Percentiles rank a stretch among this genome's conserved stretches.
Evolutionary conservation across 2,888 invertebrate species (phyloP).

Genomic region (Eristalis pertinax): DNA sequence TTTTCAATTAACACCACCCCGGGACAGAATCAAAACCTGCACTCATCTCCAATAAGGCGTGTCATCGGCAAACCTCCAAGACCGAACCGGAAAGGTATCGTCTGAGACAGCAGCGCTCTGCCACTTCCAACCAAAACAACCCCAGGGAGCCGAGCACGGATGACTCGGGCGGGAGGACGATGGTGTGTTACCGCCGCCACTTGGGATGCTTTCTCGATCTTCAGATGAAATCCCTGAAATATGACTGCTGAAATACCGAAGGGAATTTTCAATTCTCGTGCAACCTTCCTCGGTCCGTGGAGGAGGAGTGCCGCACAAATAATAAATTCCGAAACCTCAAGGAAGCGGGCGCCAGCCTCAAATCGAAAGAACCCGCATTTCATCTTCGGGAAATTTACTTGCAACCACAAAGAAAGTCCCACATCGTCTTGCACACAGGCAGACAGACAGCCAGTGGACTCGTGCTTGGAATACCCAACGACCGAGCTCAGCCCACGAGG

Average conservation of each 20-base stretch:
- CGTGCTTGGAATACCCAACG: not conserved
- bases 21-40: not conserved
- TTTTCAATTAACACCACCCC: conserved; percentile 51
- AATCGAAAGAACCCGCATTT: conserved; percentile 51
- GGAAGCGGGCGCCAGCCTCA: conserved; percentile 24
- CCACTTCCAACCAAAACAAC: not conserved
- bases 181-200: not conserved
- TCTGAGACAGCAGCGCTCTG: not conserved
- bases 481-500: not conserved
- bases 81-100: conserved; percentile 4
- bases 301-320: conserved; percentile 29
- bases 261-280: conserved; percentile 35
- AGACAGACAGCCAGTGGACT: not conserved
- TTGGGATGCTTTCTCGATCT: conserved; percentile 19
- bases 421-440: conserved; percentile 15
- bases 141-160: conserved; percentile 9
- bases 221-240: conserved; percentile 41
- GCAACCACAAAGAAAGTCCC: conserved; percentile 47
- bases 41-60: conserved; percentile 24
- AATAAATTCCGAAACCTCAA: conserved; percentile 58
- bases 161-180: not conserved
- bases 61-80: not conserved
- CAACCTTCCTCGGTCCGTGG: conserved; percentile 20
- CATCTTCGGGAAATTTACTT: conserved; percentile 63
- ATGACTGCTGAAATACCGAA: conserved; percentile 43